Conservation (phyloP, 2,888 invertebrate genomes). For the Balanococcus diminutus region DNA sequence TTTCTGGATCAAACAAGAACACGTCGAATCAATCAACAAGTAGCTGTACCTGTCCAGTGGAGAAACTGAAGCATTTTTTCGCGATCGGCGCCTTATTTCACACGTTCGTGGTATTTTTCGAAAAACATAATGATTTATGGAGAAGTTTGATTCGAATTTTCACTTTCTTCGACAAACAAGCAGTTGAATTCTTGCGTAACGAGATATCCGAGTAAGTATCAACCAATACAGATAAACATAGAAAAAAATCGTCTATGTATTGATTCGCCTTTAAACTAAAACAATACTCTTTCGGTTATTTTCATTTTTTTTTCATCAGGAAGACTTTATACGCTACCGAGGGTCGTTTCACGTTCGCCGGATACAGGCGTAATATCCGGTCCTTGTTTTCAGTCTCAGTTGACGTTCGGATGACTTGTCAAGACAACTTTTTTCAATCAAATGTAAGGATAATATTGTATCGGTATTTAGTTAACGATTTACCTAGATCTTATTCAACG, state of each 20-base stretch:
- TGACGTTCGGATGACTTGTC: neutral
- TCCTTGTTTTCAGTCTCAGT: neutral
- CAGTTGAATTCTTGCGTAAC: neutral
- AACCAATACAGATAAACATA: neutral
- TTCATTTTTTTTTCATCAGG: neutral
- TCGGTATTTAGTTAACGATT: neutral
- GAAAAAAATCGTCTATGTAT: neutral
- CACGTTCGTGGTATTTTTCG: neutral
- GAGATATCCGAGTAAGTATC: neutral
- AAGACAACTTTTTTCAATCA: neutral
- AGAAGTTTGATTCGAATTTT: neutral
- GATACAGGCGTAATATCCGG: neutral
- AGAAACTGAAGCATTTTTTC: neutral
- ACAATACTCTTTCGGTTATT: neutral
- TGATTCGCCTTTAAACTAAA: neutral
- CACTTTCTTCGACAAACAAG: neutral
- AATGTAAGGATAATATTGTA: neutral
- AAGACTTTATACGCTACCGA: neutral
- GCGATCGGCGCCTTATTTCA: neutral
- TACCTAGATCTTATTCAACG: neutral
- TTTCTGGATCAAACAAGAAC: too few relatives aligned
- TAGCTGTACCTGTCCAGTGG: neutral
- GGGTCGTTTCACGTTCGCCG: neutral
- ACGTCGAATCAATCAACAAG: neutral
- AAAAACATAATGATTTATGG: neutral